Percentiles rank a stretch among this genome's conserved stretches.
These are phyloP conservation scores for Noctuana brunneofusca DNA, from an alignment of 2,888 invertebrate species.

Conservation along the genomic window DNA sequence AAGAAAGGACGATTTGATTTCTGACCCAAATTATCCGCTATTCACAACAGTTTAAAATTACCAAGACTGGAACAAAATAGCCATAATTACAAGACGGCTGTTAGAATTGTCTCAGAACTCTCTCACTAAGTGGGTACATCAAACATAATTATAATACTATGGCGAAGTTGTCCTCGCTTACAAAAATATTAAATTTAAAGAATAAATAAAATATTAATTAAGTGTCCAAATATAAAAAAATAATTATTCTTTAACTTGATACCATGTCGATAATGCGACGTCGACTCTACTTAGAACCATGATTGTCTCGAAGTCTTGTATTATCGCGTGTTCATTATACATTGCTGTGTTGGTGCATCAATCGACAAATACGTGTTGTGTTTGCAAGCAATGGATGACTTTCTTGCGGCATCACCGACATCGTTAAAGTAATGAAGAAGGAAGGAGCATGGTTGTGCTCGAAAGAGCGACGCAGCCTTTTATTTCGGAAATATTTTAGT, in stretches of 20 bases:
- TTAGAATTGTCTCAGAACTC: not conserved
- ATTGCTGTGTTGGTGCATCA: not conserved
- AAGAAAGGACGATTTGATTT: not conserved
- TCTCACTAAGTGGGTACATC: not conserved
- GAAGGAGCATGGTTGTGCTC: too few species aligned
- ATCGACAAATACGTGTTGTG: not conserved
- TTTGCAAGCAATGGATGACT: constrained; percentile 13
- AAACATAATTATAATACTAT: not conserved
- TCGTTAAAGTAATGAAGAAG: not conserved
- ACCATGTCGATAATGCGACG: not conserved
- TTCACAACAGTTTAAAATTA: too few species aligned
- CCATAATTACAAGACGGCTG: too few species aligned
- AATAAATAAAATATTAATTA: not conserved
- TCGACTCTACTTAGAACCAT: constrained; percentile 17
- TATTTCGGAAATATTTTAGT: not conserved
- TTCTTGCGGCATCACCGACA: not conserved
- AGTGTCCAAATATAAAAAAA: not conserved
- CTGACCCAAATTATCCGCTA: too few species aligned
- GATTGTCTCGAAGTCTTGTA: not conserved
- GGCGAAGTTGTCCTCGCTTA: too few species aligned
- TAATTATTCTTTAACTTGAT: not conserved
- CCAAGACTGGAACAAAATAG: too few species aligned
- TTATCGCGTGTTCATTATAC: not conserved
- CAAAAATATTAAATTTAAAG: not conserved
- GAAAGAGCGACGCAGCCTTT: not conserved